phyloP scores from a whole-genome alignment of 2,888 invertebrate genomes.

The Drosophila mimica region DNA sequence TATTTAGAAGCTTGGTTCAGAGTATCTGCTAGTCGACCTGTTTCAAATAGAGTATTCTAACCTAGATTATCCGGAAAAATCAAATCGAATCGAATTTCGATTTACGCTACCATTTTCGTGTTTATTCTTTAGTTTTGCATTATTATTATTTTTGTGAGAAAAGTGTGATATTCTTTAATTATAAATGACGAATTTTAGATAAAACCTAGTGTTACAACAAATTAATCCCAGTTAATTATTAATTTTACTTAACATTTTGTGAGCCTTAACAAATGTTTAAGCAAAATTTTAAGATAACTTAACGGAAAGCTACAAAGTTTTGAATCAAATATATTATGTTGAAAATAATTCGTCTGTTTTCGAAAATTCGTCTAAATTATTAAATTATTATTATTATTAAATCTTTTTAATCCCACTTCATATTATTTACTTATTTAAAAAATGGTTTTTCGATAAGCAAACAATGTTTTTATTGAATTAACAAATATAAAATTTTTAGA shows the following conservation, averaged over 20 bases:
- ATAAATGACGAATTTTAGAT: neutral
- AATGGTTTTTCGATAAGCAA: rapidly evolving
- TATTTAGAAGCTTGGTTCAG: neutral
- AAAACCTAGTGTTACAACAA: rapidly evolving
- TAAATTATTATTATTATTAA: neutral
- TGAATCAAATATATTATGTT: neutral
- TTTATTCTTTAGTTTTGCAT: neutral
- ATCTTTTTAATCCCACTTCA: neutral
- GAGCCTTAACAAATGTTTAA: neutral
- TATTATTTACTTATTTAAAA: neutral
- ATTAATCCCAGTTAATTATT: neutral
- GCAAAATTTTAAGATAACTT: neutral
- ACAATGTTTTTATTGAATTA: neutral
- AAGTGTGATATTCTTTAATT: neutral
- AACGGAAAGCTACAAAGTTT: neutral
- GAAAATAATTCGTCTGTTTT: neutral
- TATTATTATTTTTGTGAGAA: neutral
- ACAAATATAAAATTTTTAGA: neutral
- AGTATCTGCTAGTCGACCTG: neutral
- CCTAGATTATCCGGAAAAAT: neutral
- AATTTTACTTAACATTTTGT: neutral
- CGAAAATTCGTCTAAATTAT: neutral
- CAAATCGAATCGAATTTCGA: neutral
- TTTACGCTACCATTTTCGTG: neutral
- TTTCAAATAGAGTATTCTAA: neutral